Percentiles rank a stretch among this genome's conserved stretches.
These are phyloP conservation scores for Mesitornis unicolor DNA, from an alignment of 2,113 vertebrate genomes.

Conservation along the genomic window DNA sequence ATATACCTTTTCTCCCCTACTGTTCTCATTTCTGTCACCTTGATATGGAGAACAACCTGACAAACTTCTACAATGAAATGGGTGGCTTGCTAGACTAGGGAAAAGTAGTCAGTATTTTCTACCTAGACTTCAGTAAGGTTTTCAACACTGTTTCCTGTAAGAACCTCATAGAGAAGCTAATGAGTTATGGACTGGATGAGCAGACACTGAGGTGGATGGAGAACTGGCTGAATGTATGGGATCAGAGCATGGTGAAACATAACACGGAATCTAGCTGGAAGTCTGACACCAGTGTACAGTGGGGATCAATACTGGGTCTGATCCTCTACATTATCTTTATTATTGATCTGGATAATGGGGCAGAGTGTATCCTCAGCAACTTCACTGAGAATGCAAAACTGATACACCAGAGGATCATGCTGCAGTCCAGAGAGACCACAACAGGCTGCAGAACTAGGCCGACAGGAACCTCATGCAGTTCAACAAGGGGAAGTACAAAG, in stretches of 20 bases:
- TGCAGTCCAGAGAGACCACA: background rate
- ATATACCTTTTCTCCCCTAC: background rate
- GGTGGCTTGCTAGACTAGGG: background rate
- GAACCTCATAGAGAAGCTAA: background rate
- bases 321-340: background rate
- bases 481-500: background rate
- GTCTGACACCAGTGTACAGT: fast-evolving
- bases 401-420: background rate
- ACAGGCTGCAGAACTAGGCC: background rate
- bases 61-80: background rate
- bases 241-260: background rate
- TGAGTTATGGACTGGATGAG: background rate
- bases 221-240: background rate
- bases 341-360: background rate
- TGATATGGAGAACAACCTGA: background rate
- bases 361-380: background rate
- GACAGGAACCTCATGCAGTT: background rate
- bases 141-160: background rate
- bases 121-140: background rate
- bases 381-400: fast-evolving
- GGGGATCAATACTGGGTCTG: background rate
- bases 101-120: background rate
- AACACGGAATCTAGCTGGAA: fast-evolving
- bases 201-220: background rate
- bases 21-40: background rate